Evolutionary conservation across 2,888 invertebrate genomes (phyloP), one percentile per base, ranked within the genome.

Genomic region (Tetrapedia diversipes): DNA sequence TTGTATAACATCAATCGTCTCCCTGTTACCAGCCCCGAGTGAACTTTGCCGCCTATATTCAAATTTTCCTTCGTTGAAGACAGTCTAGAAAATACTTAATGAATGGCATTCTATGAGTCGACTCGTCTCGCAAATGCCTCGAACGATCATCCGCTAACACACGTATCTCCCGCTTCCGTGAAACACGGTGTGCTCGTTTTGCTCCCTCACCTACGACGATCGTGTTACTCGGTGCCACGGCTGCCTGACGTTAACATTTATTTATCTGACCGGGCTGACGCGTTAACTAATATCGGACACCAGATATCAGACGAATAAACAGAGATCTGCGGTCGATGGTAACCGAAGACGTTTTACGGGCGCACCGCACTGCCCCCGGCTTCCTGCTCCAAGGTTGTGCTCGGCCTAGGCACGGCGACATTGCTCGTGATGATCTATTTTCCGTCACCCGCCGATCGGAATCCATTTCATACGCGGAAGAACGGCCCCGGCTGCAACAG

Each of bases 341-440:
- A 88, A 88, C 83, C 82, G 70, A 86, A 88, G 86, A 86, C 79
- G 81, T 82, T 82, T 78, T 79, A 56, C 66, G 51, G 67, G n/a
- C n/a, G n/a, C 47, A 87, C 86, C 84, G 47, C 86, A 84, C n/a
- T n/a, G 76, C 75, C 80, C 82, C 79, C 77, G 76, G 77, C 85
- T 85, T 87, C 82, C 85, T 87, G 82, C 65, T 77, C 77, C 85
- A 86, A 87, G 84, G 84, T 82, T 87, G n/a, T n/a, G 83, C 73
- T 60, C 68, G 61, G n/a, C 75, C 59, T 49, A 60, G n/a, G 51
- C 73, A 66, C 56, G 64, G n/a, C 71, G 61, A 68, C 73, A 68
- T 63, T 72, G 73, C 77, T 81, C 78, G 63, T 64, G 71, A 77
- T 77, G 59, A 82, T 81, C 77, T 84, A 86, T 83, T 86, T 85